These are phyloP conservation scores for Pristionchus entomophagus DNA, from an alignment of 2,888 invertebrate genomes.

Conservation along the genomic window DNA sequence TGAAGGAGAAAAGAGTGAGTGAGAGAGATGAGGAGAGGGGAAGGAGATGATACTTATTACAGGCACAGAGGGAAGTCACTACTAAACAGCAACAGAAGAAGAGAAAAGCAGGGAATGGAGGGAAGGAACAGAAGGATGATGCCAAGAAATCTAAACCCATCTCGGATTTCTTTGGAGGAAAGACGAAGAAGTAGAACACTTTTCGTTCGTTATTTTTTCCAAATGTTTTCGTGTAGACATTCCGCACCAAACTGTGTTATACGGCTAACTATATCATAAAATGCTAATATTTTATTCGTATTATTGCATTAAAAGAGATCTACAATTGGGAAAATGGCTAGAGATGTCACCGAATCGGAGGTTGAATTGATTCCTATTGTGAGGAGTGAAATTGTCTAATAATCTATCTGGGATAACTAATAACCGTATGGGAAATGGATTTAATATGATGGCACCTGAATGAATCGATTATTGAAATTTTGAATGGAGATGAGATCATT, in stretches of 20 bases:
- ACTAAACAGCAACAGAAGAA: neutral
- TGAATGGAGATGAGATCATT: neutral
- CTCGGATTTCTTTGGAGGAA: slow-evolving; percentile 27
- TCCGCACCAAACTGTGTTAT: neutral
- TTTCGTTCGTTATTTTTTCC: neutral
- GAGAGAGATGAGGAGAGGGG: neutral
- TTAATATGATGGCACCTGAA: neutral
- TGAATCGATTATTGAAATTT: neutral
- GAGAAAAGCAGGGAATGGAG: neutral
- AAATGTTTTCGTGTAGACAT: neutral
- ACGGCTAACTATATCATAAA: neutral
- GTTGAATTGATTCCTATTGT: neutral
- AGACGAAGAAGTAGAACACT: neutral
- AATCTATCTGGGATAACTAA: neutral
- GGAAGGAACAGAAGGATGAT: neutral
- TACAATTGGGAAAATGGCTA: neutral
- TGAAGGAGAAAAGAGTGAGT: slow-evolving; percentile 20
- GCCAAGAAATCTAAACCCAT: neutral
- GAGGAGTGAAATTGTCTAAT: neutral
- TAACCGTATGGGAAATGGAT: neutral
- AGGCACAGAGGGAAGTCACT: neutral
- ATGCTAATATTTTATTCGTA: neutral
- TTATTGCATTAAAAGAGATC: neutral
- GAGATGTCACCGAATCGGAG: neutral
- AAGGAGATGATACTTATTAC: neutral